Evolutionary conservation across 2,797 vertebrate genomes (phyloP), one percentile per base, ranked within the genome.

Genomic region (Artibeus jamaicensis): DNA sequence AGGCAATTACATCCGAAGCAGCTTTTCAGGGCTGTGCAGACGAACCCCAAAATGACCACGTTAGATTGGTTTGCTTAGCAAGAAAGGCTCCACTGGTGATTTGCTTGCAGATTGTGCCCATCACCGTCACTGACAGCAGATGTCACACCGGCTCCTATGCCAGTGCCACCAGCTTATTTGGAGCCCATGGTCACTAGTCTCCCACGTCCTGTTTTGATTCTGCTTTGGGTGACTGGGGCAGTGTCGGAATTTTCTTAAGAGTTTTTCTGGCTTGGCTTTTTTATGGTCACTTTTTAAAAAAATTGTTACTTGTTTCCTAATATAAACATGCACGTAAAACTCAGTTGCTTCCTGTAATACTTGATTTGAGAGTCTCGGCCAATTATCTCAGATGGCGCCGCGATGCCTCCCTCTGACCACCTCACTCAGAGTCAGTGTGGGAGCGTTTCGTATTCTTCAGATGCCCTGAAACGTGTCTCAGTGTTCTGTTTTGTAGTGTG

Each of bases 211-310:
- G 3, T 93, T 94, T 77, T 39, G 9, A 4, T 85, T 90, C 26
- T 68, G 9, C 71, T 70, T 93, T 81, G 48, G 26, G 59, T 78
- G 74, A 55, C 34, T 86, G 39, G 62, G 77, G 67, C 68, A 24
- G 8, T 67, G 37, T 83, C 68, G 79, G 55, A 92, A 87, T 37
- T 74, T 55, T 79, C 57, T 85, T 77, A 65, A 6, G 48, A 67
- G 39, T 78, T 96, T 88, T 95, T 46, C 57, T 90, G 18, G 85
- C 50, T 57, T 92, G 44, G 4, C 34, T 46, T 88, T 97, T 92
- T 92, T 48, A 86, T 87, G n/a, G 53, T 79, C 67, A 86, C 19
- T 81, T 79, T 68, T 6, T 6, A 24, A 86, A 86, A 86, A 71
- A 10, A 37, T 44, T 42, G 8, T 90, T 68, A 50, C 65, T 92